phyloP scores from a whole-genome alignment of 2,888 invertebrate genomes.

The Thyatira batis region DNA sequence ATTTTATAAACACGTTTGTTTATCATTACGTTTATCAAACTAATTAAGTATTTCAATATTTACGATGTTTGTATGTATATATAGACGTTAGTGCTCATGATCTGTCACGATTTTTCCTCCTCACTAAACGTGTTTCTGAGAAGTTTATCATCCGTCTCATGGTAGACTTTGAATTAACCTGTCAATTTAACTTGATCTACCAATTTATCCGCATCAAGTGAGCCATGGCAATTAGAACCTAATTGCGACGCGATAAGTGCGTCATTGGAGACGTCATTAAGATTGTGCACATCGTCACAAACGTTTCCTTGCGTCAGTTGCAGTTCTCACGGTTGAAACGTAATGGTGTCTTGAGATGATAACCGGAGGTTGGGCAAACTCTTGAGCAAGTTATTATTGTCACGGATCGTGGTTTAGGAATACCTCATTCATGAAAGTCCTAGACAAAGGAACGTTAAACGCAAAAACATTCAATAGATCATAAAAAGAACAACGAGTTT shows the following conservation, averaged over 20 bases:
- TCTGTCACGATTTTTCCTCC: not conserved
- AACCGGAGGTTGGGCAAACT: slow-evolving; percentile 62
- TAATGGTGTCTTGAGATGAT: slow-evolving; percentile 47
- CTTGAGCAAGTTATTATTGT: slow-evolving; percentile 51
- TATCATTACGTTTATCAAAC: not conserved
- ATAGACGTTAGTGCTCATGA: not conserved
- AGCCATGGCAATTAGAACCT: slow-evolving; percentile 20
- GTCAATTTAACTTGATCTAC: slow-evolving; percentile 29
- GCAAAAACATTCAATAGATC: not conserved
- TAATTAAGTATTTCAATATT: not conserved
- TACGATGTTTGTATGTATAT: not conserved
- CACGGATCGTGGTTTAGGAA: slow-evolving; percentile 15
- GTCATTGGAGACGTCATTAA: slow-evolving; percentile 9
- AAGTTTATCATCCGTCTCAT: slow-evolving; percentile 13
- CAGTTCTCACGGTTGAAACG: slow-evolving; percentile 58
- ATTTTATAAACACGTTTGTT: not conserved
- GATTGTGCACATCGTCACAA: slow-evolving; percentile 27
- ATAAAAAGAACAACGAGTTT: not conserved
- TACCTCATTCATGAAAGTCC: too few relatives aligned
- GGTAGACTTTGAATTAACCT: slow-evolving; percentile 28
- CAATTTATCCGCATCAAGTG: slow-evolving; percentile 8
- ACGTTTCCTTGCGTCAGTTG: slow-evolving; percentile 55
- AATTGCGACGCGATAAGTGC: slow-evolving; percentile 20
- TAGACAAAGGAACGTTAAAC: too few relatives aligned
- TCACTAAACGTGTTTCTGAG: not conserved